These are phyloP conservation scores for Cerastoderma edule DNA, from an alignment of 2,888 invertebrate species.

Conservation along the genomic window DNA sequence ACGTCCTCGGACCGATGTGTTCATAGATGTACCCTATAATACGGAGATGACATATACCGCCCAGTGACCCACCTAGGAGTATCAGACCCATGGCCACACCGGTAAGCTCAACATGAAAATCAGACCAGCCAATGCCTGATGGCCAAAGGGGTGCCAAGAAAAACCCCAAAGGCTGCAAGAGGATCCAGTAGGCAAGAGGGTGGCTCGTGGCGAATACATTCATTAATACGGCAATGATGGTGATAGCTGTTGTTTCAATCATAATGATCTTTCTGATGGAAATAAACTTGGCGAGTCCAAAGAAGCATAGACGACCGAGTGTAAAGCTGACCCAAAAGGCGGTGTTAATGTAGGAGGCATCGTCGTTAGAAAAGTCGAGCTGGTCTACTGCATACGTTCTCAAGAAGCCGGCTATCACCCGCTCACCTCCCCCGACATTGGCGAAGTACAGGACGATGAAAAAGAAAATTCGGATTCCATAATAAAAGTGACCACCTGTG, in stretches of 20 bases:
- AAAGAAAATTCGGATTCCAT: slow-evolving; percentile 59
- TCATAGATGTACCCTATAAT: slow-evolving; percentile 69
- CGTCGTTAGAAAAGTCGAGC: slow-evolving; percentile 57
- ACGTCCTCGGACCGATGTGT: slow-evolving; percentile 58
- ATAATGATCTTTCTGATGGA: slow-evolving; percentile 61
- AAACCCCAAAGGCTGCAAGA: slow-evolving; percentile 62
- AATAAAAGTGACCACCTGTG: slow-evolving; percentile 58
- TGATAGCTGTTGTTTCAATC: slow-evolving; percentile 52
- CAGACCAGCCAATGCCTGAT: slow-evolving; percentile 69
- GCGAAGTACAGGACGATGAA: slow-evolving; percentile 65
- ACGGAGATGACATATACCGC: slow-evolving; percentile 67
- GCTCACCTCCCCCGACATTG: slow-evolving; percentile 67
- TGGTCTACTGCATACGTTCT: slow-evolving; percentile 69
- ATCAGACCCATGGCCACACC: slow-evolving; percentile 65
- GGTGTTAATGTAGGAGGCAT: slow-evolving; percentile 67
- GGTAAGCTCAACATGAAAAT: slow-evolving; percentile 69
- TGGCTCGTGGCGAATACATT: slow-evolving; percentile 60
- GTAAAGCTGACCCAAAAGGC: slow-evolving; percentile 73
- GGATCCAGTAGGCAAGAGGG: slow-evolving; percentile 62
- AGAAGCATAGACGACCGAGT: slow-evolving; percentile 62
- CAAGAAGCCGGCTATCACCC: slow-evolving; percentile 69
- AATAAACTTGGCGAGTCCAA: slow-evolving; percentile 60
- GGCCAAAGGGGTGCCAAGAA: slow-evolving; percentile 69
- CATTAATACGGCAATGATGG: slow-evolving; percentile 54
- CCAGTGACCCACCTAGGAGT: slow-evolving; percentile 63